Conservation (phyloP, 2,888 invertebrate genomes). For the Apodemia mormo region DNA sequence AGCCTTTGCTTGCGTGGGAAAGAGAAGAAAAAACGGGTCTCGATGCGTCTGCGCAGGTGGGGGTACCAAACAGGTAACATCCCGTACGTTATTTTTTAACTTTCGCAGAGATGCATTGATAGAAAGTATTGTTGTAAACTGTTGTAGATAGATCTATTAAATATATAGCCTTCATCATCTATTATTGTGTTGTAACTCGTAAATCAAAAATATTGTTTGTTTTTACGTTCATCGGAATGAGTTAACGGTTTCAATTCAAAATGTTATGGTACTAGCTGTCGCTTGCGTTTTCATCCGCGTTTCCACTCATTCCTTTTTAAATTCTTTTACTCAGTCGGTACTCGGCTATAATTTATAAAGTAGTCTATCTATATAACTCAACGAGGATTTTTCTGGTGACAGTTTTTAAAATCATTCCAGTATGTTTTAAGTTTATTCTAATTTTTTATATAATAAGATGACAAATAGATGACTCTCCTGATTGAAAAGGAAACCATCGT, state of each 20-base stretch:
- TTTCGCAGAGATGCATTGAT: slow-evolving; percentile 28
- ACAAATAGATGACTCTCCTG: too few species aligned
- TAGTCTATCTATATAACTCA: too few species aligned
- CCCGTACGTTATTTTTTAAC: slow-evolving; percentile 34
- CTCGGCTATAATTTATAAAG: too few species aligned
- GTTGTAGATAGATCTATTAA: slow-evolving; percentile 27
- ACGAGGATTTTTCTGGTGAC: too few species aligned
- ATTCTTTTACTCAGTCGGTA: too few species aligned
- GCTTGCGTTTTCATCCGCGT: too few species aligned
- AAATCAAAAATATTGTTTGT: neutral
- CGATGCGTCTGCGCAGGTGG: slow-evolving; percentile 47
- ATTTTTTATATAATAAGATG: too few species aligned
- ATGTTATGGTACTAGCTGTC: too few species aligned
- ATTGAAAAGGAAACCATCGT: too few species aligned
- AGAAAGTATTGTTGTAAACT: slow-evolving; percentile 10
- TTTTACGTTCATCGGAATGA: neutral
- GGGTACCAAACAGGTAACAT: slow-evolving; percentile 40
- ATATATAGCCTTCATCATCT: neutral
- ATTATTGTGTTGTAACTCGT: neutral
- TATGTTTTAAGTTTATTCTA: too few species aligned
- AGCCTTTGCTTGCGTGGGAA: slow-evolving; percentile 44
- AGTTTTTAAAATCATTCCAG: too few species aligned
- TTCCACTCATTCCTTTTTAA: too few species aligned
- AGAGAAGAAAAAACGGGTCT: slow-evolving; percentile 45
- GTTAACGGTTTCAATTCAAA: neutral